Evolutionary conservation across 2,888 invertebrate genomes (phyloP).

Genomic region (Tyria jacobaeae): DNA sequence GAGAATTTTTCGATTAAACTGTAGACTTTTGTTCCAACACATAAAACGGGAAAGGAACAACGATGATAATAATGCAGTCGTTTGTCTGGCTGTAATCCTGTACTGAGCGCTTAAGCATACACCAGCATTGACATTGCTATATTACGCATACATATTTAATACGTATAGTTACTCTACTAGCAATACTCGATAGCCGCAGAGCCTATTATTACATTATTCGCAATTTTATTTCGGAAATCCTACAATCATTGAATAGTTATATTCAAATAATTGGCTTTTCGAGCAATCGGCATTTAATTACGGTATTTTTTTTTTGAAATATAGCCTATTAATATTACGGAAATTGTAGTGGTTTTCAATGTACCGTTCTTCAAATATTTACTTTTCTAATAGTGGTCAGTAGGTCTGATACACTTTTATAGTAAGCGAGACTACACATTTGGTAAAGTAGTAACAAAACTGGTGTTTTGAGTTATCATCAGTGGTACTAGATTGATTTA

Average conservation of each 20-base stretch:
- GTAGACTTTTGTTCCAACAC: conserved; percentile 35
- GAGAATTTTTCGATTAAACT: conserved; percentile 34
- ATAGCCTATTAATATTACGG: neutral
- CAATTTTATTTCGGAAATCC: neutral
- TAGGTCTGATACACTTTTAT: no score
- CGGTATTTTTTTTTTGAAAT: neutral
- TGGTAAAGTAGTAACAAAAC: no score
- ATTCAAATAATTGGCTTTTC: neutral
- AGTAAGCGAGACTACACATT: no score
- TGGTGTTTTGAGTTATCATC: no score
- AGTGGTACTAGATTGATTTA: no score
- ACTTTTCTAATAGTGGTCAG: neutral
- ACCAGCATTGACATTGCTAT: conserved; percentile 11
- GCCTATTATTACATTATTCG: neutral
- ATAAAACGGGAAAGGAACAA: conserved; percentile 39
- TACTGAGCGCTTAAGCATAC: conserved; percentile 36
- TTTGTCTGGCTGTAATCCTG: conserved; percentile 47
- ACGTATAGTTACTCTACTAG: conserved; percentile 23
- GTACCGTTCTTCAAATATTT: no score
- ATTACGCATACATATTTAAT: conserved; percentile 30
- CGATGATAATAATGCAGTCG: conserved; percentile 43
- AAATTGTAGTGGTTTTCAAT: neutral
- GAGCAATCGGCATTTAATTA: neutral
- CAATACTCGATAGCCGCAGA: conserved; percentile 27
- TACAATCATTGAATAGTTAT: neutral